A percentile compares a stretch with the other conserved stretches of the same genome.
Conservation (phyloP, 2,888 invertebrate genomes). For the Apodemia duryi region DNA sequence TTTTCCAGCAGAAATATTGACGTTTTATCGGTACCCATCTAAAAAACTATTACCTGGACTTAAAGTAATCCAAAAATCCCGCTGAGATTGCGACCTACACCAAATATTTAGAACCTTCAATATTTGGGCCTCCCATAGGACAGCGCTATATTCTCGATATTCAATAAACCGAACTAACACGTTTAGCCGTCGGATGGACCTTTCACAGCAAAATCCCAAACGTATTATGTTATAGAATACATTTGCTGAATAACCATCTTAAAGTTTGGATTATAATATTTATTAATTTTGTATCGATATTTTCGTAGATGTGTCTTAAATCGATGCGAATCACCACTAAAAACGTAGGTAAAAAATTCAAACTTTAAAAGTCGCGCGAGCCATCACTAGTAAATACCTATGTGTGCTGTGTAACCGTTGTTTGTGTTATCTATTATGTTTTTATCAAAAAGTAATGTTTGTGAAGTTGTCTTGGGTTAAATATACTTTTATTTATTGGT, state of each 20-base stretch:
- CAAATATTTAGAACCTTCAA: constrained; percentile 44
- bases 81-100: constrained; percentile 55
- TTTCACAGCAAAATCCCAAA: constrained; percentile 52
- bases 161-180: constrained; percentile 69
- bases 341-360: constrained; percentile 22
- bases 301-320: constrained; percentile 20
- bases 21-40: constrained; percentile 19
- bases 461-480: constrained; percentile 59
- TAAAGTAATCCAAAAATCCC: constrained; percentile 50
- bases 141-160: constrained; percentile 62
- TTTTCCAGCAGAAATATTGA: constrained; percentile 19
- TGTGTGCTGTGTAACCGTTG: constrained; percentile 48
- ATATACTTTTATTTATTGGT: constrained; percentile 66
- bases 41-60: constrained; percentile 50
- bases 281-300: neutral
- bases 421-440: constrained; percentile 75
- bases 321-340: constrained; percentile 25
- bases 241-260: constrained; percentile 35
- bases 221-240: constrained; percentile 47
- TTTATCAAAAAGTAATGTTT: constrained; percentile 76
- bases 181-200: constrained; percentile 57
- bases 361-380: constrained; percentile 17
- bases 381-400: constrained; percentile 60
- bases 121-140: constrained; percentile 52
- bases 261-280: constrained; percentile 37